phyloP scores from a whole-genome alignment of 2,888 invertebrate genomes.

The Antheraea yamamai region DNA sequence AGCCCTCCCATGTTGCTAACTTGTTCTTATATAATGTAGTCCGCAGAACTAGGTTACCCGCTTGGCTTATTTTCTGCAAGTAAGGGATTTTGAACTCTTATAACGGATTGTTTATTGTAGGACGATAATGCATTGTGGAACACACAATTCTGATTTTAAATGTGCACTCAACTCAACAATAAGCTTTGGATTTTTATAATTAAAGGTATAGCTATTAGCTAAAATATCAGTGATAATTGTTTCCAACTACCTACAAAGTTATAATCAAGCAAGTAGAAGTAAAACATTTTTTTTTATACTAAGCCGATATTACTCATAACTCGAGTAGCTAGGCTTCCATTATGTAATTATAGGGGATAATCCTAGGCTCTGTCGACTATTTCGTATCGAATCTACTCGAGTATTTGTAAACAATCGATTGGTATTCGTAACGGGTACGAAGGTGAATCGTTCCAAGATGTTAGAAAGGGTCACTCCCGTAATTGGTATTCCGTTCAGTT shows the following conservation, averaged over 20 bases:
- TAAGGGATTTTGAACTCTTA: not conserved
- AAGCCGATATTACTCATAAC: too few relatives aligned
- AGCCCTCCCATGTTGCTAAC: not conserved
- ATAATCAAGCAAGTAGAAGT: not conserved
- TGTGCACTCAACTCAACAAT: not conserved
- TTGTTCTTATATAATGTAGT: not conserved
- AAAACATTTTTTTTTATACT: not conserved
- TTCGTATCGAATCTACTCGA: not conserved
- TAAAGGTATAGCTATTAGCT: too few relatives aligned
- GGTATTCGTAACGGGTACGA: not conserved
- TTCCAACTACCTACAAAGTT: not conserved
- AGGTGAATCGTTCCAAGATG: not conserved
- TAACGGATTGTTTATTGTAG: not conserved
- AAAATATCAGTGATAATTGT: not conserved
- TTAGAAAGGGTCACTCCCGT: not conserved
- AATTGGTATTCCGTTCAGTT: not conserved
- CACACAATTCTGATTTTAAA: not conserved
- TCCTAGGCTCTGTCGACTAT: not conserved
- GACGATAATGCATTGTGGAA: not conserved
- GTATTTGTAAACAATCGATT: not conserved
- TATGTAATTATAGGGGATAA: not conserved
- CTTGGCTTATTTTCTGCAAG: not conserved
- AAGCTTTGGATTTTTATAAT: too few relatives aligned
- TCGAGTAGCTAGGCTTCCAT: not conserved
- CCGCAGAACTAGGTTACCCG: conserved; percentile 7